Conservation (phyloP, 1,140 invertebrate species). For the Octopus sinensis region DNA sequence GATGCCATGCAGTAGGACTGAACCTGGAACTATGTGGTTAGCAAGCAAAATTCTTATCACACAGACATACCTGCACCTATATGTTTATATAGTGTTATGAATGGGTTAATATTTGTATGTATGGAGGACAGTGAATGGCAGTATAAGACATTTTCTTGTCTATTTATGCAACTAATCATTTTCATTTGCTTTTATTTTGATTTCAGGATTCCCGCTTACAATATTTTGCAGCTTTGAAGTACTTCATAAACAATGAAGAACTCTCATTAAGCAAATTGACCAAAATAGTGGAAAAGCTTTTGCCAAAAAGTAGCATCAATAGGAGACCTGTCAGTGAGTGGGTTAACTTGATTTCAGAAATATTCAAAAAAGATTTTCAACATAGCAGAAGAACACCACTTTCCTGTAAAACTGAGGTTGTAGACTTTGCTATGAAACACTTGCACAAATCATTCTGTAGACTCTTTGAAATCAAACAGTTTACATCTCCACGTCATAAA, state of each 20-base stretch:
- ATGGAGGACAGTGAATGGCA: not conserved
- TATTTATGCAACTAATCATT: not conserved
- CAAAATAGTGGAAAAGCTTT: slow-evolving; percentile 27
- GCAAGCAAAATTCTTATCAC: not conserved
- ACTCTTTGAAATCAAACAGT: slow-evolving; percentile 35
- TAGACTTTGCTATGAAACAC: slow-evolving; percentile 36
- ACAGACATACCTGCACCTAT: too few relatives aligned
- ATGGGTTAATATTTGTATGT: not conserved
- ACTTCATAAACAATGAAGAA: slow-evolving; percentile 33
- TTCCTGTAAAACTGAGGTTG: slow-evolving; percentile 34
- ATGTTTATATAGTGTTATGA: not conserved
- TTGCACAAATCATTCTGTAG: slow-evolving; percentile 38
- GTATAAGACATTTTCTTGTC: not conserved
- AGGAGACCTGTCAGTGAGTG: slow-evolving; percentile 23
- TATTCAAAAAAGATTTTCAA: slow-evolving; percentile 31
- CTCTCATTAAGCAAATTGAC: slow-evolving; percentile 26
- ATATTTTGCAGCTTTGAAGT: slow-evolving; percentile 34
- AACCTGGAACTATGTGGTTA: not conserved
- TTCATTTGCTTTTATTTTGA: slow-evolving; percentile 1
- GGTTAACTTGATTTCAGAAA: slow-evolving; percentile 27
- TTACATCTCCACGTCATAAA: slow-evolving; percentile 20
- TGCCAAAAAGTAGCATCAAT: slow-evolving; percentile 25
- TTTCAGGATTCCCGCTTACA: slow-evolving; percentile 38
- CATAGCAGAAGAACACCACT: slow-evolving; percentile 12
- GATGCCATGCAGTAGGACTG: not conserved